Percentiles rank a stretch among this genome's conserved stretches.
Evolutionary conservation across 2,113 vertebrate genomes (phyloP).

Genomic region (Pan paniscus): DNA sequence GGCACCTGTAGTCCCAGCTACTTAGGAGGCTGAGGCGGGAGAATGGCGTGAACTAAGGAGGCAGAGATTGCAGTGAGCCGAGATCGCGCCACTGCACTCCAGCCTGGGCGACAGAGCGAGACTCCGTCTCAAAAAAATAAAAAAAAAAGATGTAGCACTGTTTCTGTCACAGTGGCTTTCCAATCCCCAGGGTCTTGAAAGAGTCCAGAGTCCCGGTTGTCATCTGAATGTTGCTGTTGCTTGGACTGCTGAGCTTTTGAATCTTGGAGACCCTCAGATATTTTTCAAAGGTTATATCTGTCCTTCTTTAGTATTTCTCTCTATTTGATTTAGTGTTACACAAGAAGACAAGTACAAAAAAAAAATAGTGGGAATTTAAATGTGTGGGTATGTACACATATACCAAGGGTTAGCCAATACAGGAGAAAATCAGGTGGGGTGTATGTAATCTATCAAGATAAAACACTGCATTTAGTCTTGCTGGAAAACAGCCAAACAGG

Average conservation of each 20-base stretch:
- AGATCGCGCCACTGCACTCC: no score
- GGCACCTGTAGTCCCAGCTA: no score
- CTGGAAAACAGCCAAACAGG: not conserved
- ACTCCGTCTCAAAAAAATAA: no score
- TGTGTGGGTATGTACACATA: not conserved
- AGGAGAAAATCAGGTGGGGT: not conserved
- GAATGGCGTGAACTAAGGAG: no score
- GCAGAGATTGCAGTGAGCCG: no score
- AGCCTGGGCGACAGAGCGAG: no score
- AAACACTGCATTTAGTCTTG: not conserved
- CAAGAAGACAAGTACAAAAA: not conserved
- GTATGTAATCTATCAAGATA: not conserved
- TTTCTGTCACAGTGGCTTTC: not conserved
- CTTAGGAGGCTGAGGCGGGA: no score
- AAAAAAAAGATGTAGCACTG: not conserved
- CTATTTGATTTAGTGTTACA: not conserved
- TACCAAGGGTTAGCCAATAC: not conserved
- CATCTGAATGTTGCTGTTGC: not conserved
- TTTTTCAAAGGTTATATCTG: not conserved
- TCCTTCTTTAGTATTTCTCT: not conserved
- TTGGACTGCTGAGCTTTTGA: not conserved
- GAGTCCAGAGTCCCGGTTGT: not conserved
- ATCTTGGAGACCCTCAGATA: not conserved
- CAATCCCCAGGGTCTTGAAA: no score
- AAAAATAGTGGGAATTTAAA: not conserved